A percentile compares a stretch with the other conserved stretches of the same genome.
Conservation (phyloP, 1,140 invertebrate genomes). For the Anastatus disparis region DNA sequence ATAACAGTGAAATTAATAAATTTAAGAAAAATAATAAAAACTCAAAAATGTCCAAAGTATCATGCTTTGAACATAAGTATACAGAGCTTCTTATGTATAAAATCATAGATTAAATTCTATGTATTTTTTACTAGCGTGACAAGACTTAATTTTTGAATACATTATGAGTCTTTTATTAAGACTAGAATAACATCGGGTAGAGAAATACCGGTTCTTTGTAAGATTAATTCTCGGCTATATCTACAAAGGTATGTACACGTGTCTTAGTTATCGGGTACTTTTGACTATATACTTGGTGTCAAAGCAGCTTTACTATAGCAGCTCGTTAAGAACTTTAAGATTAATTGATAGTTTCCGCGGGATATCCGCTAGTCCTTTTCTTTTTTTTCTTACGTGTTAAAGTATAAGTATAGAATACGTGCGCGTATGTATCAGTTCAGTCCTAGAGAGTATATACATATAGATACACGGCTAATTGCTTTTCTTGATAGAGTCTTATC, state of each 20-base stretch:
- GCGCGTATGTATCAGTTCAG: not conserved
- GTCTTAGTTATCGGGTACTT: not conserved
- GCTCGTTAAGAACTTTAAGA: not conserved
- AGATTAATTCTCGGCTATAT: not conserved
- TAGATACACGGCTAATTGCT: not conserved
- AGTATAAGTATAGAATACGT: too few relatives aligned
- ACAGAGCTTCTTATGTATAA: too few relatives aligned
- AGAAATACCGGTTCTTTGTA: not conserved
- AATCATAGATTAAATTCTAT: too few relatives aligned
- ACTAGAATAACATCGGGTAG: not conserved
- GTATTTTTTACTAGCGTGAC: too few relatives aligned
- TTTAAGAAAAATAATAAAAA: too few relatives aligned
- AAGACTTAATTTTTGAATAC: too few relatives aligned
- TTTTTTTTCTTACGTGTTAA: too few relatives aligned
- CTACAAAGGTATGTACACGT: not conserved
- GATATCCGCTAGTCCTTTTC: not conserved
- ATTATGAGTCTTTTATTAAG: too few relatives aligned
- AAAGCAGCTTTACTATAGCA: not conserved
- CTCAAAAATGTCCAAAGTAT: too few relatives aligned
- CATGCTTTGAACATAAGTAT: too few relatives aligned
- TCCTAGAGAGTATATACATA: too few relatives aligned
- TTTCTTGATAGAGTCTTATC: slow-evolving; percentile 7
- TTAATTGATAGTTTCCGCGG: slow-evolving; percentile 10
- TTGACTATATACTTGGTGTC: not conserved
- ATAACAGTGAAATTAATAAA: too few relatives aligned